Evolutionary conservation across 2,113 vertebrate genomes (phyloP).

Genomic region (Macrotus californicus): DNA sequence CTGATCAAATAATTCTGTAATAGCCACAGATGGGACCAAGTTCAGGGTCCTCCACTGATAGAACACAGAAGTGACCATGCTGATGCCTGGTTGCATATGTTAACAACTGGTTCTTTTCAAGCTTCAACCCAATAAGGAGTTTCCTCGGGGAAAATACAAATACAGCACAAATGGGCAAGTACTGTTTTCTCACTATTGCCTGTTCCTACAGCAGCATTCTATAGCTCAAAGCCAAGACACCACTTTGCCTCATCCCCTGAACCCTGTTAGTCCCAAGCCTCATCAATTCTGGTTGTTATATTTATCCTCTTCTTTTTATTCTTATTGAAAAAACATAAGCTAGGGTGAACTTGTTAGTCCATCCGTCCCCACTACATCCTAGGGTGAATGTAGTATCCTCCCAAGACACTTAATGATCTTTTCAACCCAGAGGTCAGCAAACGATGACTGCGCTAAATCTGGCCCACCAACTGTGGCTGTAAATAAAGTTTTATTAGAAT

Average conservation of each 20-base stretch:
- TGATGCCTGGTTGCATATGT: not conserved
- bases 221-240: not conserved
- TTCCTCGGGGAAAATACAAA: not conserved
- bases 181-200: not conserved
- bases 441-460: not conserved
- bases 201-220: not conserved
- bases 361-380: not conserved
- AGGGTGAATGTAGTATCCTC: not conserved
- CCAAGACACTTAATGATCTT: not conserved
- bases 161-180: not conserved
- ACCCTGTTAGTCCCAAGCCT: not conserved
- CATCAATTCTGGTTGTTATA: not conserved
- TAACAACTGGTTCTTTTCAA: not conserved
- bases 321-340: not conserved
- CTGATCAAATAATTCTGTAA: not conserved
- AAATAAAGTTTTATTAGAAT: slow-evolving; percentile 12
- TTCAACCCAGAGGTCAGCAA: not conserved
- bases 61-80: not conserved
- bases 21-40: not conserved
- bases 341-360: not conserved
- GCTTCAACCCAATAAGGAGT: not conserved
- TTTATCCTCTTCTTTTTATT: not conserved
- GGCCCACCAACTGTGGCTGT: not conserved
- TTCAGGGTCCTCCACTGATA: not conserved
- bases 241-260: not conserved